These are phyloP conservation scores for Ophioderma brevispina DNA, from an alignment of 35 echinoderm and acorn worm genomes.

Conservation along the genomic window DNA sequence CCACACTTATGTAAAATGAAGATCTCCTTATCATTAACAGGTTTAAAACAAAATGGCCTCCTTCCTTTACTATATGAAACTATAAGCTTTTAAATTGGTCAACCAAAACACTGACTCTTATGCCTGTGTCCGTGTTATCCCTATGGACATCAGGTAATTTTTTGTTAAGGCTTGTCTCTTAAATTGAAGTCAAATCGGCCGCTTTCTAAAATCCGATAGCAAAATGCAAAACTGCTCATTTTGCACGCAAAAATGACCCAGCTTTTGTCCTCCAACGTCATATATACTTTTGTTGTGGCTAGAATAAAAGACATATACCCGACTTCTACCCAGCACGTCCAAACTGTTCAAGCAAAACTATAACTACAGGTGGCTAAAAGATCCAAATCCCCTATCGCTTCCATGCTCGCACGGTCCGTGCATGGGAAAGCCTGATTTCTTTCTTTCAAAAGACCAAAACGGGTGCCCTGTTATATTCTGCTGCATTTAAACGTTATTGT, in stretches of 20 bases:
- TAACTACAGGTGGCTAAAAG: not conserved
- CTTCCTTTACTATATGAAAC: no score
- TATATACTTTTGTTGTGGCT: not conserved
- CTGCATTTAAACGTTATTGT: constrained; percentile 5
- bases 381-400: not conserved
- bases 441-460: no score
- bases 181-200: not conserved
- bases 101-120: not conserved
- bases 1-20: not conserved
- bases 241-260: not conserved
- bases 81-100: not conserved
- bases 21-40: not conserved
- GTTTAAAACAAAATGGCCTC: not conserved
- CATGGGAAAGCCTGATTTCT: not conserved
- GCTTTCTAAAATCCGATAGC: not conserved
- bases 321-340: not conserved
- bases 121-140: not conserved
- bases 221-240: not conserved
- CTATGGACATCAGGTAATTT: not conserved
- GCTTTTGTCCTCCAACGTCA: not conserved
- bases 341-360: not conserved
- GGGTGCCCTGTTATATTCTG: not conserved
- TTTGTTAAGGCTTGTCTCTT: not conserved
- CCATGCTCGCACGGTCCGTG: not conserved
- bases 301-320: not conserved